Evolutionary conservation across 1,140 invertebrate species (phyloP), one percentile per base, ranked within the genome.

Genomic region (Lepidurus couesii): DNA sequence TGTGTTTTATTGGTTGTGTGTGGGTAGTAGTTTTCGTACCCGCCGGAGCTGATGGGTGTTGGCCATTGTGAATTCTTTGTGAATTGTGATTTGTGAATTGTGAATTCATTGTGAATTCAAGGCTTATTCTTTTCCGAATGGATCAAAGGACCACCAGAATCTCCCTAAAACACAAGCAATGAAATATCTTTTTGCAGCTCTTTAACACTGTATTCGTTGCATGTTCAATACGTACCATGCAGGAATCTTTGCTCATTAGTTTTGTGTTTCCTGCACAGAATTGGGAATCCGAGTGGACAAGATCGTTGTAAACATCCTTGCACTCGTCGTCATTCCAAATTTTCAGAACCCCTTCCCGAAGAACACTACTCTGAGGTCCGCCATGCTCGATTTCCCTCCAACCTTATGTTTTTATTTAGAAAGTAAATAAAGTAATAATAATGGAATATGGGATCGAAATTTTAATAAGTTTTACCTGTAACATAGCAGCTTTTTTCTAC

Each of bases 101-200:
- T n/a, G n/a, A n/a, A n/a, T n/a, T n/a, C n/a, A n/a, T n/a, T n/a
- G n/a, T n/a, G n/a, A n/a, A 34, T 87, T 92, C 93, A 95, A 73
- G 90, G 88, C 0, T 89, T 89, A 82, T 90, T 91, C 10, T 87
- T 84, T 81, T 92, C 84, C 82, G 92, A 89, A 78, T 90, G 86
- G 81, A 92, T 87, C 16, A 96, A 83, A 0, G 94, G 94, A n/a
- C 94, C 26, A 34, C 26, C 26, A 34, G 26, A 34, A 34, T 34
- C 26, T 34, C 1, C 26, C 26, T 34, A 34, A 93, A 42, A 94
- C 94, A 43, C 91, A 94, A 84, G 95, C 93, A 45, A 92, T 92
- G 91, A 93, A 82, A 45, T 84, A 85, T 73, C 7, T 77, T 8
- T 42, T 7, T 16, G n/a, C 8, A 8, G 21, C 13, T 73, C 1